Conservation (phyloP, 2,888 invertebrate species). For the Amphipoea oculea region DNA sequence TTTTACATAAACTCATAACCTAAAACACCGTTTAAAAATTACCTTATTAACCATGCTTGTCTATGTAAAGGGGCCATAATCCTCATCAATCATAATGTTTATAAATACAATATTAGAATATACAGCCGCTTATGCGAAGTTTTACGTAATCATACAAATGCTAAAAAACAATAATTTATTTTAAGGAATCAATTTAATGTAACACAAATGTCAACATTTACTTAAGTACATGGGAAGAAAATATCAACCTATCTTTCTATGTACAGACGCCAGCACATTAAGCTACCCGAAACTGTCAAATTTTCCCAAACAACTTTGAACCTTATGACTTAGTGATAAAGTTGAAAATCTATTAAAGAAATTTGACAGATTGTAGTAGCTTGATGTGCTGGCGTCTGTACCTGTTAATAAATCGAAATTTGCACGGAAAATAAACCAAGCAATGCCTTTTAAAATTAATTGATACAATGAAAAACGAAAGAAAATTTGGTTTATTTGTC, state of each 20-base stretch:
- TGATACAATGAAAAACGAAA: background rate
- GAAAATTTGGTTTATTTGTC: background rate
- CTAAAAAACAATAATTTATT: background rate
- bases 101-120: background rate
- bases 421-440: background rate
- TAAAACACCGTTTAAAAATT: conserved; percentile 19
- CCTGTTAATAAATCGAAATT: background rate
- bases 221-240: background rate
- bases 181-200: background rate
- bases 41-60: conserved; percentile 18
- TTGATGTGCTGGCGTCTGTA: no score
- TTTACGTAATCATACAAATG: conserved; percentile 4
- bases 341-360: no score
- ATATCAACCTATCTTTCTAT: background rate
- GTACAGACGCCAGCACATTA: no score
- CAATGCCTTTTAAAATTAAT: background rate
- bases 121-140: background rate
- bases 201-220: background rate
- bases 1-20: conserved; percentile 44
- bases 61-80: conserved; percentile 40
- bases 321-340: no score
- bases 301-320: no score
- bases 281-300: no score
- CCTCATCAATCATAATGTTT: conserved; percentile 26
- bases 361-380: no score